Percentiles rank a stretch among this genome's conserved stretches.
phyloP scores from a whole-genome alignment of 1,140 invertebrate genomes.

The Bacillus rossius region DNA sequence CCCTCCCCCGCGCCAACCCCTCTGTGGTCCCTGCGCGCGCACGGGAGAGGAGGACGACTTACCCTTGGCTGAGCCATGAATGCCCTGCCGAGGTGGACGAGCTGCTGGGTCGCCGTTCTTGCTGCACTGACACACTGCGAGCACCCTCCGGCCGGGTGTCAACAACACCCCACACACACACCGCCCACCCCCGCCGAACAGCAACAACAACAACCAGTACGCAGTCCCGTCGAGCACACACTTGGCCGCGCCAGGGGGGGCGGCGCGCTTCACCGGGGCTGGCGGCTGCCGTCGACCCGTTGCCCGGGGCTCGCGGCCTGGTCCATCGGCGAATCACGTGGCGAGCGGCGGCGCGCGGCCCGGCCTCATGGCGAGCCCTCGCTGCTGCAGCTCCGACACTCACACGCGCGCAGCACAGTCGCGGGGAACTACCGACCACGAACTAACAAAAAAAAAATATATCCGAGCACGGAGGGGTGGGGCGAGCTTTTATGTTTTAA shows the following conservation, averaged over 20 bases:
- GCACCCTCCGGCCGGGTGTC: conserved; percentile 29
- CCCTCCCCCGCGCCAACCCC: background rate
- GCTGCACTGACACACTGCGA: conserved; percentile 43
- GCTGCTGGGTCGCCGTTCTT: conserved; percentile 49
- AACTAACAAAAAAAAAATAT: conserved; percentile 1
- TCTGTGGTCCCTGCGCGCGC: background rate
- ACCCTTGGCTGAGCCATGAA: conserved; percentile 62
- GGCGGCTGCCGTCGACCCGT: too few species aligned
- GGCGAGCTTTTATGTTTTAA: too few species aligned
- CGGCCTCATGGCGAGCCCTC: too few species aligned
- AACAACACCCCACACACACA: conserved; percentile 18
- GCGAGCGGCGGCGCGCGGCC: too few species aligned
- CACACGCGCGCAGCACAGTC: background rate
- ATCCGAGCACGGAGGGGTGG: background rate
- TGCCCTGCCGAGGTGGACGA: conserved; percentile 52
- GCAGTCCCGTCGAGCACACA: background rate
- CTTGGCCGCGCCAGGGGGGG: conserved; percentile 1
- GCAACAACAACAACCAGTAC: background rate
- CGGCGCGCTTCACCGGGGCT: background rate
- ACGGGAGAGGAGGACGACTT: conserved; percentile 29
- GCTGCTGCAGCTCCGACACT: background rate
- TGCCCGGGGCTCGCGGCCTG: too few species aligned
- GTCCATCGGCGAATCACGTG: too few species aligned
- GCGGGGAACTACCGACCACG: background rate
- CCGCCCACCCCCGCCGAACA: background rate